Conservation (phyloP, 2,888 invertebrate species). For the Cataglyphis altisquamis region DNA sequence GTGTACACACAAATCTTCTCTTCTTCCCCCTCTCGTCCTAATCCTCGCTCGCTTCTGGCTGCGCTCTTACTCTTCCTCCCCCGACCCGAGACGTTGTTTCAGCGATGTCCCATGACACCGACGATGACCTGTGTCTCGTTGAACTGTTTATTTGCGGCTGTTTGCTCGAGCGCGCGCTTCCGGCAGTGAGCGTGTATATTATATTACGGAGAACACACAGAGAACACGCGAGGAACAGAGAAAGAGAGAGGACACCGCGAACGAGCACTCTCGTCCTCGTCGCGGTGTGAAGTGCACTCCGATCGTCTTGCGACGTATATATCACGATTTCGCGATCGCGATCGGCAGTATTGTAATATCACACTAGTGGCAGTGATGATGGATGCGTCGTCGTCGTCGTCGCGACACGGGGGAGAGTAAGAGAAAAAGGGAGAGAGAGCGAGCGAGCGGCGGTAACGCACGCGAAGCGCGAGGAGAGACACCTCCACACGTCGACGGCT, state of each 20-base stretch:
- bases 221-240: constrained; percentile 9
- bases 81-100: background rate
- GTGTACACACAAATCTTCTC: constrained; percentile 8
- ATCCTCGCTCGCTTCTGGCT: background rate
- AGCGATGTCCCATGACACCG: constrained; percentile 17
- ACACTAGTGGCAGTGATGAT: constrained; percentile 71
- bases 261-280: constrained; percentile 34
- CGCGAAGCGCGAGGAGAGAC: constrained; percentile 73
- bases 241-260: constrained; percentile 32
- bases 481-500: constrained; percentile 85
- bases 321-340: constrained; percentile 25
- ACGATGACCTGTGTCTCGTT: constrained; percentile 10
- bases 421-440: constrained; percentile 68
- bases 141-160: background rate
- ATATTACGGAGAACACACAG: constrained; percentile 12
- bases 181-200: constrained; percentile 18
- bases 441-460: constrained; percentile 70
- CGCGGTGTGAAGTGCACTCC: constrained; percentile 36
- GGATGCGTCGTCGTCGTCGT: constrained; percentile 19
- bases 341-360: constrained; percentile 44
- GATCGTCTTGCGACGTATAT: background rate
- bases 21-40: constrained; percentile 4
- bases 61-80: constrained; percentile 19
- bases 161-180: constrained; percentile 46
- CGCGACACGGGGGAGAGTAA: constrained; percentile 41